A percentile compares a stretch with the other conserved stretches of the same genome.
Conservation (phyloP, 37 sponge, comb jelly and placozoan species). For the Chondrilla cf. caribensis region DNA sequence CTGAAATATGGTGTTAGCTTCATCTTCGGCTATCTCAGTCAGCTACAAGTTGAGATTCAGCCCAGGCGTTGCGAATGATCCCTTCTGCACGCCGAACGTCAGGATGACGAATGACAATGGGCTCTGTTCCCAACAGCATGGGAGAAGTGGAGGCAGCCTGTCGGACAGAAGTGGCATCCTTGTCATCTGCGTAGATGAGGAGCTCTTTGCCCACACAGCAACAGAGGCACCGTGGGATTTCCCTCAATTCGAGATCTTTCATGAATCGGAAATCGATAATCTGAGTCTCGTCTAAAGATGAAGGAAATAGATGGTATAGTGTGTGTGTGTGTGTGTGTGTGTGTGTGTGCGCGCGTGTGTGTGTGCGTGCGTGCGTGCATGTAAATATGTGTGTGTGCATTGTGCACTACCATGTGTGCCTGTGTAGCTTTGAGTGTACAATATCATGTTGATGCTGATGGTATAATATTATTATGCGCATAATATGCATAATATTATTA, state of each 20-base stretch:
- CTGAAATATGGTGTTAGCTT: no score
- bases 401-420: background rate
- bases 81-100: constrained; percentile 59
- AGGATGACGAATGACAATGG: constrained; percentile 73
- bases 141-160: background rate
- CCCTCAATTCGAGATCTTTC: constrained; percentile 78
- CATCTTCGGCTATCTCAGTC: no score
- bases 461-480: no score
- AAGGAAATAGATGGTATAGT: background rate
- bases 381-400: background rate
- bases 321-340: no score
- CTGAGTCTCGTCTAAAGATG: constrained; percentile 55
- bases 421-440: background rate
- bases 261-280: constrained; percentile 84
- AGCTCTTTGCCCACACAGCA: constrained; percentile 78
- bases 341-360: no score
- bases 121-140: constrained; percentile 32
- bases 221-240: constrained; percentile 68
- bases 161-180: constrained; percentile 38
- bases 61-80: constrained; percentile 83
- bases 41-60: constrained; percentile 70
- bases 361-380: background rate
- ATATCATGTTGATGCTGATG: no score
- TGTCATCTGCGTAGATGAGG: constrained; percentile 84
- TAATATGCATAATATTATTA: no score